A percentile compares a stretch with the other conserved stretches of the same genome.
Evolutionary conservation across 2,888 invertebrate genomes (phyloP).

Genomic region (Xestia ashworthii): DNA sequence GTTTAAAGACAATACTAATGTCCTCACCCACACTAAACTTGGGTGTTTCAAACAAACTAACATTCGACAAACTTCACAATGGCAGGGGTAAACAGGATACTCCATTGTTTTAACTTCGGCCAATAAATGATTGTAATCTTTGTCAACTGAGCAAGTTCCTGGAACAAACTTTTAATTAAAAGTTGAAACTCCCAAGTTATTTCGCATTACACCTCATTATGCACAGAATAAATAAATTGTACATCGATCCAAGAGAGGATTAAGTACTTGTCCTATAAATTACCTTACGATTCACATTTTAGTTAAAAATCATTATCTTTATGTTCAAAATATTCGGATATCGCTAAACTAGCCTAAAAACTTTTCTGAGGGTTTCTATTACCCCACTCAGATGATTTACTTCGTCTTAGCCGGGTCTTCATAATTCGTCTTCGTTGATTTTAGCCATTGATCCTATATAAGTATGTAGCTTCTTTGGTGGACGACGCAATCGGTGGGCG

Average conservation of each 20-base stretch:
- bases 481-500: not conserved
- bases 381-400: not conserved
- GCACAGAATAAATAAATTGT: conserved; percentile 35
- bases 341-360: not conserved
- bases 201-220: conserved; percentile 47
- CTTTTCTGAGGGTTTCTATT: not conserved
- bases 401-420: not conserved
- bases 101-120: conserved; percentile 66
- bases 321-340: not conserved
- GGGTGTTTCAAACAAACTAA: conserved; percentile 61
- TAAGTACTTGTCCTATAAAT: not conserved
- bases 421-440: not conserved
- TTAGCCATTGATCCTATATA: not conserved
- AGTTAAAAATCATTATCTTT: not conserved
- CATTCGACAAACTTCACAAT: conserved; percentile 66
- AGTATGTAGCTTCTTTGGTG: not conserved
- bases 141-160: conserved; percentile 49
- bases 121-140: conserved; percentile 70
- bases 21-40: conserved; percentile 69
- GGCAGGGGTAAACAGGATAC: conserved; percentile 65
- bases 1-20: conserved; percentile 69
- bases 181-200: conserved; percentile 52
- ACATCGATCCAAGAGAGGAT: conserved; percentile 6
- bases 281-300: conserved; percentile 21
- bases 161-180: conserved; percentile 65